phyloP scores from a whole-genome alignment of 1,140 invertebrate genomes.

The Ridgeia piscesae region DNA sequence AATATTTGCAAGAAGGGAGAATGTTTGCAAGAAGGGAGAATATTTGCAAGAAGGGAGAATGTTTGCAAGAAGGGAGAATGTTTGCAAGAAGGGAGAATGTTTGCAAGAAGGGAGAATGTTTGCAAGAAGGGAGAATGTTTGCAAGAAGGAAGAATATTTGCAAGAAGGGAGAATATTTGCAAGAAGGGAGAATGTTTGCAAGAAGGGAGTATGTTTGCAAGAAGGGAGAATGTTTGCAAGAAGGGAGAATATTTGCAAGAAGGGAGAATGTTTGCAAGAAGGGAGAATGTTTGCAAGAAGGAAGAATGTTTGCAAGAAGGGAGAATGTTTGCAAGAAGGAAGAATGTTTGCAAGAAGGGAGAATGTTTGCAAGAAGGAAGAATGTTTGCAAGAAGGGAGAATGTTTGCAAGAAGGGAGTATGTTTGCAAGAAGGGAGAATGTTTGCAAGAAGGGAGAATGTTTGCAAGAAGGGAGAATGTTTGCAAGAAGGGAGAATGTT shows the following conservation, averaged over 20 bases:
- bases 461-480: neutral
- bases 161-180: neutral
- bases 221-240: neutral
- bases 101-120: too few species aligned
- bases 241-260: neutral
- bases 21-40: too few species aligned
- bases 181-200: neutral
- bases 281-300: neutral
- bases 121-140: neutral
- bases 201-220: neutral
- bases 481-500: too few species aligned
- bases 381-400: neutral
- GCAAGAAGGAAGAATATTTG: too few species aligned
- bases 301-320: neutral
- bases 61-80: too few species aligned
- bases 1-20: neutral
- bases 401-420: too few species aligned
- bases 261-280: neutral
- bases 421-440: neutral
- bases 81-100: neutral
- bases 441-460: too few species aligned
- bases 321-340: too few species aligned
- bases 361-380: too few species aligned
- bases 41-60: neutral
- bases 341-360: neutral